Conservation (phyloP, 1,140 invertebrate species). For the Steinernema khuongi region DNA sequence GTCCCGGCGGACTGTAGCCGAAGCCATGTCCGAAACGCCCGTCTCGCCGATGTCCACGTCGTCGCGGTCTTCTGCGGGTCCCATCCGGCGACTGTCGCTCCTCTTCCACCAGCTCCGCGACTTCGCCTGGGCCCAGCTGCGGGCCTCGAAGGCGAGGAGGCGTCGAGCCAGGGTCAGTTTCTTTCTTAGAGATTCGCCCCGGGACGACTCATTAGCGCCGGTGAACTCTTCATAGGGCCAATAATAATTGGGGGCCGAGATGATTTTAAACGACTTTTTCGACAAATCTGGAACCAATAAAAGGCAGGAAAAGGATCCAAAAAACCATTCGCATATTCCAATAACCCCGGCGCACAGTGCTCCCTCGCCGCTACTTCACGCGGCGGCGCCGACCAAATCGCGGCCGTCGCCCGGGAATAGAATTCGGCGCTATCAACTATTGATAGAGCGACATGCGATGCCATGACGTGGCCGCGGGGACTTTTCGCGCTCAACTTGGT, state of each 20-base stretch:
- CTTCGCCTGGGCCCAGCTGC: background rate
- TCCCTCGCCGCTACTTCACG: too few species aligned
- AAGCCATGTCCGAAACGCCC: background rate
- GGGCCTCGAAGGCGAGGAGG: background rate
- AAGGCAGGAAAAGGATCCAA: too few species aligned
- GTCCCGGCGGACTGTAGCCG: background rate
- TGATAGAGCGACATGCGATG: background rate
- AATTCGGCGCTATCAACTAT: background rate
- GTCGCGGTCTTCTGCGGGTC: background rate
- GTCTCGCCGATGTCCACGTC: constrained; percentile 2
- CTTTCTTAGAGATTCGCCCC: too few species aligned
- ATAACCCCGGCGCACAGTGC: too few species aligned
- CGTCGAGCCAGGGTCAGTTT: background rate
- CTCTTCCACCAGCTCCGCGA: constrained; percentile 10
- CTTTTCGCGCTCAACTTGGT: background rate
- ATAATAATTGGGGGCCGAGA: too few species aligned
- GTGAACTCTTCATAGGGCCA: too few species aligned
- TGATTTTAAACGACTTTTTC: too few species aligned
- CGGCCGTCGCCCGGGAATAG: too few species aligned
- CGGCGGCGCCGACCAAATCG: too few species aligned
- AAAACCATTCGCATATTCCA: too few species aligned
- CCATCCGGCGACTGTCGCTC: background rate
- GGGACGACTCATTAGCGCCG: too few species aligned
- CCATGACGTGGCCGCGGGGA: background rate
- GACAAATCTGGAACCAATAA: too few species aligned